phyloP scores from a whole-genome alignment of 2,113 vertebrate species.

The Columbina picui region DNA sequence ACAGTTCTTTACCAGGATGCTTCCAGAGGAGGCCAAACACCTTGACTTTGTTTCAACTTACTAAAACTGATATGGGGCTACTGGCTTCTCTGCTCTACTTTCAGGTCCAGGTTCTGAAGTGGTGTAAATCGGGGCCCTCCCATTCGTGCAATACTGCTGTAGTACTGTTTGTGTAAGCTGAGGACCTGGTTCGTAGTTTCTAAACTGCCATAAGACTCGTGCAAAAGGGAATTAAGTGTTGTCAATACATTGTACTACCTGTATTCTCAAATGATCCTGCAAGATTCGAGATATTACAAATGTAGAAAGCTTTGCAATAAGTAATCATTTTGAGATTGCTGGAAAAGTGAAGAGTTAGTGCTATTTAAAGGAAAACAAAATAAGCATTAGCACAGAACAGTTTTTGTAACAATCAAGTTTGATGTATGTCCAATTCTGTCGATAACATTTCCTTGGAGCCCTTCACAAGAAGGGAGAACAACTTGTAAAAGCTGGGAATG shows the following conservation, averaged over 20 bases:
- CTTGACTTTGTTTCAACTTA: background rate
- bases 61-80: background rate
- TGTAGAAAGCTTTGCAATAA: background rate
- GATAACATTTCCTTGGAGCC: slow-evolving; percentile 21
- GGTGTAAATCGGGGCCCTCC: background rate
- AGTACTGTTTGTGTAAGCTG: background rate
- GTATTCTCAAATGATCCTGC: background rate
- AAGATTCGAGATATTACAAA: background rate
- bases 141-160: background rate
- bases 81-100: background rate
- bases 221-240: background rate
- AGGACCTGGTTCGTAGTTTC: background rate
- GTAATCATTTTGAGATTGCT: background rate
- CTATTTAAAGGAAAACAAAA: slow-evolving; percentile 39
- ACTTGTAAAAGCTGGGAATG: slow-evolving; percentile 23
- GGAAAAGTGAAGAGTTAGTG: slow-evolving; percentile 9
- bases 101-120: background rate
- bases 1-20: background rate
- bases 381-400: slow-evolving; percentile 35
- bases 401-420: slow-evolving; percentile 27
- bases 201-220: background rate
- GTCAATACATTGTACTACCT: background rate
- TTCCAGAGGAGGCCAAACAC: background rate
- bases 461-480: background rate
- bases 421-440: background rate